A percentile compares a stretch with the other conserved stretches of the same genome.
Conservation (phyloP, 2,113 vertebrate genomes). For the Phylloscopus trochiloides region DNA sequence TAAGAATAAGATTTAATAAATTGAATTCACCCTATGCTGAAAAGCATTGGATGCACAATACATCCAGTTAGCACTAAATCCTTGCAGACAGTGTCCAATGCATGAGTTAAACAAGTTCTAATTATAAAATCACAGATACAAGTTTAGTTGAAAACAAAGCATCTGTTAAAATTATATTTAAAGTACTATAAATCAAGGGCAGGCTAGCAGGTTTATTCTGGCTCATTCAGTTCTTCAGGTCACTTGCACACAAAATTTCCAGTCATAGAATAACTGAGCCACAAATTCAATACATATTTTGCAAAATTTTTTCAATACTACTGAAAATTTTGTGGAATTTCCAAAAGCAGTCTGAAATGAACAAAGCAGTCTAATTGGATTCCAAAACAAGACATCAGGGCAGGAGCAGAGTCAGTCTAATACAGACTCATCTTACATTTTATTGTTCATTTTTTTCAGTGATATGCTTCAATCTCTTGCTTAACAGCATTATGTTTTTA, state of each 20-base stretch:
- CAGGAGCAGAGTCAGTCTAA: neutral
- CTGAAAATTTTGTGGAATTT: neutral
- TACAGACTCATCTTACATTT: neutral
- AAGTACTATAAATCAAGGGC: neutral
- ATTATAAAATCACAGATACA: neutral
- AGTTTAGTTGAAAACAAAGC: neutral
- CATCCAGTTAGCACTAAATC: neutral
- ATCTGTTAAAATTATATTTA: neutral
- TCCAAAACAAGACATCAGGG: neutral
- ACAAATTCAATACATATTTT: neutral
- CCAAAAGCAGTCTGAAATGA: neutral
- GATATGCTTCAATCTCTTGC: neutral
- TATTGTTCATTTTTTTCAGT: neutral
- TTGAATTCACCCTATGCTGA: neutral
- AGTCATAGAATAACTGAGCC: neutral
- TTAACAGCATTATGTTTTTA: neutral
- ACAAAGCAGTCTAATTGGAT: neutral
- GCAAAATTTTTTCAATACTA: neutral
- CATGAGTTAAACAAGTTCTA: neutral
- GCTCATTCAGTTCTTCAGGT: neutral
- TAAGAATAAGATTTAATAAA: neutral
- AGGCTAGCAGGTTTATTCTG: neutral
- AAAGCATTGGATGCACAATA: neutral
- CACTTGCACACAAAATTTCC: neutral
- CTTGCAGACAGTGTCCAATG: neutral